Evolutionary conservation across 1,140 invertebrate genomes (phyloP), one percentile per base, ranked within the genome.

Genomic region (Telenomus remus): DNA sequence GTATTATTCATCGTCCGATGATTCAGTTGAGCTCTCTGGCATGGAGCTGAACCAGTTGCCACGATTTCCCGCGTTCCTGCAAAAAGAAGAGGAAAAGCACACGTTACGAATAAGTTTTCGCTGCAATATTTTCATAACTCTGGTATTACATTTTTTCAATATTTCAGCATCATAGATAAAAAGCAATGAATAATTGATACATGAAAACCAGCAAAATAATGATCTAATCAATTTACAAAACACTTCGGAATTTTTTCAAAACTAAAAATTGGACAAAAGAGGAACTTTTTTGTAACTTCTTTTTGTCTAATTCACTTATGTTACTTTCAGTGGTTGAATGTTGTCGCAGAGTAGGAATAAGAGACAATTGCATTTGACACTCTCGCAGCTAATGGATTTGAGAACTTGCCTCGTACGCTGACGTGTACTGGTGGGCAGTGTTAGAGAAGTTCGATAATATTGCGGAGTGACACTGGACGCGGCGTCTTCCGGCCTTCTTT

Each of bases 381-480:
- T 27, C 19, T 27, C 2, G 2, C 2, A 27, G 19, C 19, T 27
- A 27, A 27, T 27, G 19, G 19, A 44, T 68, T 46, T 50, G 13
- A 50, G 16, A 46, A 35, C 59, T 54, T 57, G 60, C 91, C 90
- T 90, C 80, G 90, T 89, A 76, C 90, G 90, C 63, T 90, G 88
- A 79, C 91, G 91, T 55, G 90, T 90, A 85, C 91, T 91, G 37
- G 90, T 92, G 65, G 92, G 92, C 80, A 93, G 87, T 79, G 92
- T 93, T 63, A 92, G 86, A 12, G 91, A 93, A 72, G 91, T 92
- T 71, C 91, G 87, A 79, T 92, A 92, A 84, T 92, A 92, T 82
- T 83, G 87, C 71, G 84, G 87, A 56, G 84, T 86, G 73, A 77
- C 81, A 80, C 68, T 85, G 11, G 83, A 83, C 50, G 84, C 49